phyloP scores from a whole-genome alignment of 2,888 invertebrate genomes.

The Holacanthella duospinosa region DNA sequence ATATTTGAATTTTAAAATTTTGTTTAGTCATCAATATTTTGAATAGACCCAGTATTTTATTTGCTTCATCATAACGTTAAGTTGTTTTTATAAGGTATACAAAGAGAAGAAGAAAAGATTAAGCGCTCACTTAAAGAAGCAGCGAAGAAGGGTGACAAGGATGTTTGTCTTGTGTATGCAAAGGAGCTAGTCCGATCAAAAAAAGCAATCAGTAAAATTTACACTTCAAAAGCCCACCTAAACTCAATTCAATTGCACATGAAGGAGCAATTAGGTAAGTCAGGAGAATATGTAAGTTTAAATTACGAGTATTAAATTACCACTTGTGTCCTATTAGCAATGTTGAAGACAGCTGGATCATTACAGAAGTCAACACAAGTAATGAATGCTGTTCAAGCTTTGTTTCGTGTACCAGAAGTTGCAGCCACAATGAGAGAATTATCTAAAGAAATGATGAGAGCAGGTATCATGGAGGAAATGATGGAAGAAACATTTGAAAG shows the following conservation, averaged over 20 bases:
- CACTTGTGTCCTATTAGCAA: slow-evolving; percentile 51
- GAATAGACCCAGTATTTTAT: not conserved
- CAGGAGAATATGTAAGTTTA: not conserved
- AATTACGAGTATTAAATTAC: not conserved
- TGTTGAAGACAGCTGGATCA: slow-evolving; percentile 82
- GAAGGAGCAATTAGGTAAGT: slow-evolving; percentile 86
- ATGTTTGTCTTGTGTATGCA: slow-evolving; percentile 83
- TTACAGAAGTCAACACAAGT: slow-evolving; percentile 93
- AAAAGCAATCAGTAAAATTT: slow-evolving; percentile 79
- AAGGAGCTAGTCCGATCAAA: slow-evolving; percentile 82
- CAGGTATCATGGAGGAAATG: slow-evolving; percentile 98
- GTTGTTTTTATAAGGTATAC: slow-evolving; percentile 58
- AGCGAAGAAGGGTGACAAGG: slow-evolving; percentile 68
- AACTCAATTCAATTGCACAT: slow-evolving; percentile 94
- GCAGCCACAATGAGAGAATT: slow-evolving; percentile 93
- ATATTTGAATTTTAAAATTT: no score
- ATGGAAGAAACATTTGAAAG: slow-evolving; percentile 92
- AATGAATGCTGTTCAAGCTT: slow-evolving; percentile 92
- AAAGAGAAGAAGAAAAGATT: slow-evolving; percentile 94
- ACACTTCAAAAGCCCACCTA: slow-evolving; percentile 92
- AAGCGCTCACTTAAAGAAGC: slow-evolving; percentile 88
- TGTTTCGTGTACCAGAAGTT: slow-evolving; percentile 83
- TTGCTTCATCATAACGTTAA: not conserved
- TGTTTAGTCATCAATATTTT: no score
- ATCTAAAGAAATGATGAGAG: slow-evolving; percentile 98